A percentile compares a stretch with the other conserved stretches of the same genome.
Conservation (phyloP, 2,888 invertebrate species). For the Cerceris ruficornis region DNA sequence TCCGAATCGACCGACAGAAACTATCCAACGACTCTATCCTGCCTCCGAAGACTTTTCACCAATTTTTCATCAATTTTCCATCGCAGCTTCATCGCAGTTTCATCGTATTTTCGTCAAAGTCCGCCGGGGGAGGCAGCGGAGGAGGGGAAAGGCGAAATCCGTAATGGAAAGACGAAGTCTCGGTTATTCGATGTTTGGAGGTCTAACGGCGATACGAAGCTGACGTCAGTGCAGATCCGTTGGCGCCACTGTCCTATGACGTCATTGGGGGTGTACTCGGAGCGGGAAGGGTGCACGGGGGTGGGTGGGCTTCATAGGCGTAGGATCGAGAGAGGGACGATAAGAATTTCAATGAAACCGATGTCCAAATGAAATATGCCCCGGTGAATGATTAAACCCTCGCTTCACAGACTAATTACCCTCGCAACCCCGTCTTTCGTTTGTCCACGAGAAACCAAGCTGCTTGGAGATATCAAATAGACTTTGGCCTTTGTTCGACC, state of each 20-base stretch:
- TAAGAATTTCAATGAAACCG: conserved; percentile 43
- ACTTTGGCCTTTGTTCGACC: too few relatives aligned
- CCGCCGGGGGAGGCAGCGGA: too few relatives aligned
- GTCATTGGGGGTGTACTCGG: conserved; percentile 70
- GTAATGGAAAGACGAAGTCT: not conserved
- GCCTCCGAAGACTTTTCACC: too few relatives aligned
- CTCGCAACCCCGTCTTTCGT: too few relatives aligned
- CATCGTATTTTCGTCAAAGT: too few relatives aligned
- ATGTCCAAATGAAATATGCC: conserved; percentile 22
- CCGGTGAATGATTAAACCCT: not conserved
- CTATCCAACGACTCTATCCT: too few relatives aligned
- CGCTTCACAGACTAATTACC: too few relatives aligned
- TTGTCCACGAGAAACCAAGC: too few relatives aligned
- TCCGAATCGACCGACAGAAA: not conserved
- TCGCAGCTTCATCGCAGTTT: too few relatives aligned
- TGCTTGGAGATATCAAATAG: too few relatives aligned
- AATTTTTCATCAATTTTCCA: too few relatives aligned
- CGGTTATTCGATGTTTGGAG: conserved; percentile 32
- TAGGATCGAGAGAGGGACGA: conserved; percentile 51
- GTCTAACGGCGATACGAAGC: conserved; percentile 20
- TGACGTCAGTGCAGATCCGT: conserved; percentile 72
- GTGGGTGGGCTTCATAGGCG: conserved; percentile 55
- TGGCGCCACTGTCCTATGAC: conserved; percentile 75
- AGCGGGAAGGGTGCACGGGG: conserved; percentile 28
- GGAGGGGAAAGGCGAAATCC: too few relatives aligned